Percentiles rank a stretch among this genome's conserved stretches.
phyloP scores from a whole-genome alignment of 2,888 invertebrate species.

The Metellina segmentata region DNA sequence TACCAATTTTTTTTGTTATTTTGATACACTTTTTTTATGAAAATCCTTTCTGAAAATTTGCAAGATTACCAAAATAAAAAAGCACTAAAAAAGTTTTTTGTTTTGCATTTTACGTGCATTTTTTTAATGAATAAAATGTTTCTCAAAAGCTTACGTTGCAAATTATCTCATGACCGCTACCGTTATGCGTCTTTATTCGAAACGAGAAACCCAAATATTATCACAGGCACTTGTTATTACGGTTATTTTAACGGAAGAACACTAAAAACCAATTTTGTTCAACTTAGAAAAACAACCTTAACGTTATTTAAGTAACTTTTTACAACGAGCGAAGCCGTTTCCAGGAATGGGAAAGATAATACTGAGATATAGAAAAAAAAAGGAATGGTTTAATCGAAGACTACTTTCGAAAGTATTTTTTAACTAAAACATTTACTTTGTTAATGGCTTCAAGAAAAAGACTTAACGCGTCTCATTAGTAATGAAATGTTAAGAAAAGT shows the following conservation, averaged over 20 bases:
- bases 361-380: neutral
- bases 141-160: too few species aligned
- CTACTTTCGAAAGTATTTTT: neutral
- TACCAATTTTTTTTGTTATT: too few species aligned
- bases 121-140: too few species aligned
- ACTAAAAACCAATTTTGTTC: neutral
- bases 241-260: neutral
- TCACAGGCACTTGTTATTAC: neutral
- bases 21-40: too few species aligned
- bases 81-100: too few species aligned
- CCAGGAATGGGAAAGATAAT: neutral
- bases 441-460: neutral
- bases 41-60: too few species aligned
- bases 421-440: neutral
- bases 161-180: neutral
- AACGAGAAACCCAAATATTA: neutral
- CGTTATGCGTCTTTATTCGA: neutral
- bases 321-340: neutral
- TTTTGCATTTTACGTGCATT: too few species aligned
- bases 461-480: neutral
- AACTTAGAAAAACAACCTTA: neutral
- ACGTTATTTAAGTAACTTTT: neutral
- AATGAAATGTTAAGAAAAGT: neutral
- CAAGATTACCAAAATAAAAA: too few species aligned
- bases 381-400: neutral